A percentile compares a stretch with the other conserved stretches of the same genome.
Evolutionary conservation across 1,140 invertebrate species (phyloP).

Genomic region (Odontomachus brunneus): DNA sequence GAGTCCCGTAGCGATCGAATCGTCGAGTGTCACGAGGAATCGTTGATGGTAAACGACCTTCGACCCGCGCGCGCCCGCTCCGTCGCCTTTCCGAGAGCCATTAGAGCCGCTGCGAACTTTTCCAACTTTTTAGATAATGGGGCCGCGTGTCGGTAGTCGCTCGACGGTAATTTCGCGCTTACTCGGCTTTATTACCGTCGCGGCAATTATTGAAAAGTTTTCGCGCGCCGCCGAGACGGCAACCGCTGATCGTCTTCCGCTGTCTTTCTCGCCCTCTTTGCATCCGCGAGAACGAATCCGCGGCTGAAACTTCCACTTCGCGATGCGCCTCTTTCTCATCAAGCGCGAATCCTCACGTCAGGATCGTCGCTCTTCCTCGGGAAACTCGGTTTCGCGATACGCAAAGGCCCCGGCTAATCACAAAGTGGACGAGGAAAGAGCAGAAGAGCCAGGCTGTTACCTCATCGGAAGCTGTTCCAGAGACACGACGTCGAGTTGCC

Average conservation of each 20-base stretch:
- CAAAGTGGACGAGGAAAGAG: too few relatives aligned
- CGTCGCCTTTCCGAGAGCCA: constrained; percentile 78
- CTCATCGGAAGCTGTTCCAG: too few relatives aligned
- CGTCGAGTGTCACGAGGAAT: constrained; percentile 20
- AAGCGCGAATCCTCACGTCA: too few relatives aligned
- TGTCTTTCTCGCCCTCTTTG: constrained; percentile 1
- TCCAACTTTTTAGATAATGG: constrained; percentile 83
- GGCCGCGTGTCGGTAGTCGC: constrained; percentile 66
- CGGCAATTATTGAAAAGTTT: constrained; percentile 83
- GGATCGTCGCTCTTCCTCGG: too few relatives aligned
- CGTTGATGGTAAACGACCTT: constrained; percentile 80
- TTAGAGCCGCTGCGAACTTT: constrained; percentile 81
- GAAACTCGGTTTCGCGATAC: too few relatives aligned
- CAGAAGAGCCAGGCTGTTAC: too few relatives aligned
- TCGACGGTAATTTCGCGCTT: constrained; percentile 81
- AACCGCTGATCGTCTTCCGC: constrained; percentile 64
- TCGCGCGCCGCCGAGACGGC: constrained; percentile 59
- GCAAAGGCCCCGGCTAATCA: too few relatives aligned
- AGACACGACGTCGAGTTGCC: too few relatives aligned
- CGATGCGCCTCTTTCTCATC: too few relatives aligned
- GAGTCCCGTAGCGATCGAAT: constrained; percentile 35
- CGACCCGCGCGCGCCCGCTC: constrained; percentile 70
- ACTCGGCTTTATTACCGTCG: constrained; percentile 80
- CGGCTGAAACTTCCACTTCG: too few relatives aligned
- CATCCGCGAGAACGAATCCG: too few relatives aligned